phyloP scores from a whole-genome alignment of 2,113 vertebrate genomes.

The Oreotrochilus melanogaster region DNA sequence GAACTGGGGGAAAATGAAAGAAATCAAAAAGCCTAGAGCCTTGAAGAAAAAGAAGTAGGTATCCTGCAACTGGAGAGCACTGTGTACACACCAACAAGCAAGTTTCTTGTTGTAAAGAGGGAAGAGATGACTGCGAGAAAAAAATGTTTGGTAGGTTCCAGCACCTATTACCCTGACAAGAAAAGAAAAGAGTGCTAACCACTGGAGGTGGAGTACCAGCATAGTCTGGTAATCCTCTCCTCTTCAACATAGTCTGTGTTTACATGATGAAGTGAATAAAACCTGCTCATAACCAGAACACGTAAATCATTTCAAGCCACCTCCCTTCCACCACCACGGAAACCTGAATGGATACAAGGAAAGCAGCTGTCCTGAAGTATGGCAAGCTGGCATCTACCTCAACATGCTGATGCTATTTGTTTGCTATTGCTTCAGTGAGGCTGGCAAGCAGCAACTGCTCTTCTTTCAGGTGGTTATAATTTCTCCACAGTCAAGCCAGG shows the following conservation, averaged over 20 bases:
- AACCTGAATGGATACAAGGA: neutral
- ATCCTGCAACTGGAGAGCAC: neutral
- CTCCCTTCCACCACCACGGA: neutral
- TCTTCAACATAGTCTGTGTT: constrained; percentile 1
- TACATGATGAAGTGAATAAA: neutral
- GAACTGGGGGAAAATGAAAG: neutral
- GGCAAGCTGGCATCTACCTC: neutral
- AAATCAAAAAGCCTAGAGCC: neutral
- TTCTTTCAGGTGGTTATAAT: neutral
- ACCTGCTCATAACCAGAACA: neutral
- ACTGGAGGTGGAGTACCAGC: neutral
- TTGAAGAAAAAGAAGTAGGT: neutral
- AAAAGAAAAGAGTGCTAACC: neutral
- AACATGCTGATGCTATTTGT: neutral
- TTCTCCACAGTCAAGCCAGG: neutral
- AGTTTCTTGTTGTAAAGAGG: neutral
- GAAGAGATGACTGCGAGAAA: neutral
- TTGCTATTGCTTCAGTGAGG: neutral
- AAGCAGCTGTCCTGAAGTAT: neutral
- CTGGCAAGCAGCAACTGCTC: neutral
- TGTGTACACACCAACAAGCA: neutral
- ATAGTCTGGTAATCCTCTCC: constrained; percentile 38
- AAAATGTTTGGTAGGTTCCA: neutral
- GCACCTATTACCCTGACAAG: neutral
- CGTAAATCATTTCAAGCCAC: neutral